Percentiles rank a stretch among this genome's conserved stretches.
phyloP scores from a whole-genome alignment of 2,888 invertebrate species.

The Steromphala cineraria region DNA sequence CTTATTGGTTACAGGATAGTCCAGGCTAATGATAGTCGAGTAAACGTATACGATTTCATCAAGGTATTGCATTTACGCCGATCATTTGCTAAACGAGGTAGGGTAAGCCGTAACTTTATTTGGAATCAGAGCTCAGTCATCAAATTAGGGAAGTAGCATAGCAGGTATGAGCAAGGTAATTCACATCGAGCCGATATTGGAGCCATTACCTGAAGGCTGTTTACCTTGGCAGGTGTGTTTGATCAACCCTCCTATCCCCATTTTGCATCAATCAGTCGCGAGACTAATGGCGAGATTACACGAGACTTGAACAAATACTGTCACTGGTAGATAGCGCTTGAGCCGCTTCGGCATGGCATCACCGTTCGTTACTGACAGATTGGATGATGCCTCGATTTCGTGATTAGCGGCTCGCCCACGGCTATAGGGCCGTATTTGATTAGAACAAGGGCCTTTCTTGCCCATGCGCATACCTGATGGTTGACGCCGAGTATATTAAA shows the following conservation, averaged over 20 bases:
- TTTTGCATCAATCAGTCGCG: conserved; percentile 3
- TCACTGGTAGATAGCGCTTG: neutral
- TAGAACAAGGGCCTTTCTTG: too few relatives aligned
- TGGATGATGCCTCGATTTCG: too few relatives aligned
- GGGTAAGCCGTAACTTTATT: neutral
- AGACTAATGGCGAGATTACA: neutral
- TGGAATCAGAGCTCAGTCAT: neutral
- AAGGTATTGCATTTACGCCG: neutral
- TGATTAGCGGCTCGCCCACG: too few relatives aligned
- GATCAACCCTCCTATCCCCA: neutral
- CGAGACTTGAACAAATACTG: conserved; percentile 4
- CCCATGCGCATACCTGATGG: too few relatives aligned
- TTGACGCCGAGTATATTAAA: too few relatives aligned
- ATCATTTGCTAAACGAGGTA: neutral
- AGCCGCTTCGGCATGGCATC: neutral
- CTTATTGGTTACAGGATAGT: neutral
- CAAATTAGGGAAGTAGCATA: neutral
- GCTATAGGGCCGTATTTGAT: too few relatives aligned
- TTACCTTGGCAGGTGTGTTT: neutral
- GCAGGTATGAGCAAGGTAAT: neutral
- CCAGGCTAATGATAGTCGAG: conserved; percentile 3
- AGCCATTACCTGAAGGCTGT: neutral
- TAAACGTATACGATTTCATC: neutral
- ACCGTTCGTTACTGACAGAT: neutral
- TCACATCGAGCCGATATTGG: neutral